Evolutionary conservation across 2,113 vertebrate genomes (phyloP).

Genomic region (Raja brachyura): DNA sequence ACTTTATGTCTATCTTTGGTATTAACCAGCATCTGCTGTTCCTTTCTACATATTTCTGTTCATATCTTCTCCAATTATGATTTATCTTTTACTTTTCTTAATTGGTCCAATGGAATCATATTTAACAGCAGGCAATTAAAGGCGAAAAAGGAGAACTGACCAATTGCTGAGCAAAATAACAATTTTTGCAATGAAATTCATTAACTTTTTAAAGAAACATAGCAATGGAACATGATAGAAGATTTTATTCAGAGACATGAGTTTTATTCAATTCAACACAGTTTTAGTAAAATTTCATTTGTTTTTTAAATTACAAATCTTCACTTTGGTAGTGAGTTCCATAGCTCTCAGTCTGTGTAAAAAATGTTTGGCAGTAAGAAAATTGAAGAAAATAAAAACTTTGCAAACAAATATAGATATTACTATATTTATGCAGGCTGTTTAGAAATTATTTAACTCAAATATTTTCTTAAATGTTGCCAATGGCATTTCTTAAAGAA

Average conservation of each 20-base stretch:
- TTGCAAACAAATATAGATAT: neutral
- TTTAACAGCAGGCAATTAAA: neutral
- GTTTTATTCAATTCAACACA: neutral
- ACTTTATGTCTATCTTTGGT: too few species aligned
- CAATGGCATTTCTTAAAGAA: neutral
- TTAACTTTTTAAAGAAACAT: neutral
- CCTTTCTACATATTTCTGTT: neutral
- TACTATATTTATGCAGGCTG: neutral
- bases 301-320: neutral
- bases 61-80: neutral
- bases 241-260: neutral
- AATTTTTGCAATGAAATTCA: neutral
- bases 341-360: neutral
- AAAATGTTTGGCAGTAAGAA: neutral
- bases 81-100: neutral
- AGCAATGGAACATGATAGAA: neutral
- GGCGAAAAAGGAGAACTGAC: neutral
- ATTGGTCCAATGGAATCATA: neutral
- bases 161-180: neutral
- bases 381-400: neutral
- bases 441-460: neutral
- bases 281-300: neutral
- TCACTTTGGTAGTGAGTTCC: neutral
- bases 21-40: too few species aligned
- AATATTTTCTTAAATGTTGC: neutral